These are phyloP conservation scores for Caenorhabditis brenneri DNA, from an alignment of 1,140 invertebrate genomes.

Conservation along the genomic window DNA sequence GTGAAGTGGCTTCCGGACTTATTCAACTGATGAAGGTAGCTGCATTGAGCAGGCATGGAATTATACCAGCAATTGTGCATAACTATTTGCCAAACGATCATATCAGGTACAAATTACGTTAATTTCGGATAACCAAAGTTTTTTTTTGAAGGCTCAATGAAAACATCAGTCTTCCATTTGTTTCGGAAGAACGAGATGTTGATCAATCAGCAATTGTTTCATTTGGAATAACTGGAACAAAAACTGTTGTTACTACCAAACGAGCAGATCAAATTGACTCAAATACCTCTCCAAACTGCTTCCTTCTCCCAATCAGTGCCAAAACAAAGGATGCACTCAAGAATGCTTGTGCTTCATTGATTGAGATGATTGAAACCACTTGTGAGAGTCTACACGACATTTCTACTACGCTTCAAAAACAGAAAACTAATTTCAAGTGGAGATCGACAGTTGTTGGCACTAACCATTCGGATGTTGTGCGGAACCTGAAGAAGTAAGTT, in stretches of 20 bases:
- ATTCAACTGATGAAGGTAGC: constrained; percentile 36
- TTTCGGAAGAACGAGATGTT: constrained; percentile 31
- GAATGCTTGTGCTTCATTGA: neutral
- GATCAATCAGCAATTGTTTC: constrained; percentile 41
- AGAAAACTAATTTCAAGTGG: constrained; percentile 46
- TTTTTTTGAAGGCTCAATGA: neutral
- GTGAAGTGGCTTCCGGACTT: constrained; percentile 49
- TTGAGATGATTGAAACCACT: constrained; percentile 16
- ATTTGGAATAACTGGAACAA: constrained; percentile 47
- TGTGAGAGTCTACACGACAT: constrained; percentile 28
- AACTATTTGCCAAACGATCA: constrained; percentile 44
- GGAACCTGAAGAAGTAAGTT: neutral
- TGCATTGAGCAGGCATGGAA: constrained; percentile 29
- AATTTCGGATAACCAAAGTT: neutral
- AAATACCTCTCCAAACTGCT: neutral
- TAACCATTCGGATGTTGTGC: neutral
- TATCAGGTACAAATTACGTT: constrained; percentile 3
- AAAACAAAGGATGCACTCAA: constrained; percentile 25
- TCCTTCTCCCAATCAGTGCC: constrained; percentile 44
- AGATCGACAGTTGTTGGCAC: neutral
- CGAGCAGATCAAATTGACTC: neutral
- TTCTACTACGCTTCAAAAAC: constrained; percentile 41
- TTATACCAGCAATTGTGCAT: constrained; percentile 41
- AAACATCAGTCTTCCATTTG: constrained; percentile 22
- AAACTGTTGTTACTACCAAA: constrained; percentile 22